phyloP scores from a whole-genome alignment of 2,113 vertebrate genomes.

The Amazona vittata region DNA sequence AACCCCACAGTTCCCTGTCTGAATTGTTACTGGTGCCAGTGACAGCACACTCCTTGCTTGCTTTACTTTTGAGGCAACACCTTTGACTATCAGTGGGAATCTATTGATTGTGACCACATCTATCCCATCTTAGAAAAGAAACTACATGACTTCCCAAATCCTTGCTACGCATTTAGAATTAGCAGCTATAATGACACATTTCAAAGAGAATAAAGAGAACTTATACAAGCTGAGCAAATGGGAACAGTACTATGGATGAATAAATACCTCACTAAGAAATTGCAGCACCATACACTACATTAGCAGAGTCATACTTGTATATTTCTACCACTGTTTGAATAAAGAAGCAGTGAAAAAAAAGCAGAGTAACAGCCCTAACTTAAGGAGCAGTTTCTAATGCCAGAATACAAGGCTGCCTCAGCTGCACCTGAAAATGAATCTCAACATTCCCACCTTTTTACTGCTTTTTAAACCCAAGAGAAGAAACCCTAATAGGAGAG shows the following conservation, averaged over 20 bases:
- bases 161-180: not conserved
- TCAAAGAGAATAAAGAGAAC: not conserved
- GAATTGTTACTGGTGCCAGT: not conserved
- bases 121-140: not conserved
- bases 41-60: not conserved
- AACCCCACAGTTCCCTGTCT: not conserved
- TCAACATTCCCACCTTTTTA: not conserved
- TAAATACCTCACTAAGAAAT: not conserved
- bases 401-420: not conserved
- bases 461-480: not conserved
- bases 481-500: not conserved
- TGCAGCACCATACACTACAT: not conserved
- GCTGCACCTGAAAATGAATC: not conserved
- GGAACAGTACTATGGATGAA: not conserved
- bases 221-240: not conserved
- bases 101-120: not conserved
- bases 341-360: not conserved
- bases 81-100: not conserved
- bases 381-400: not conserved
- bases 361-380: not conserved
- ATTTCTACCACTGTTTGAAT: not conserved
- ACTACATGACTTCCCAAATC: not conserved
- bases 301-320: not conserved
- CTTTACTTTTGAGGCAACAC: not conserved
- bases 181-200: not conserved